Conservation (phyloP, 2,888 invertebrate species). For the Parnassius glacialis region DNA sequence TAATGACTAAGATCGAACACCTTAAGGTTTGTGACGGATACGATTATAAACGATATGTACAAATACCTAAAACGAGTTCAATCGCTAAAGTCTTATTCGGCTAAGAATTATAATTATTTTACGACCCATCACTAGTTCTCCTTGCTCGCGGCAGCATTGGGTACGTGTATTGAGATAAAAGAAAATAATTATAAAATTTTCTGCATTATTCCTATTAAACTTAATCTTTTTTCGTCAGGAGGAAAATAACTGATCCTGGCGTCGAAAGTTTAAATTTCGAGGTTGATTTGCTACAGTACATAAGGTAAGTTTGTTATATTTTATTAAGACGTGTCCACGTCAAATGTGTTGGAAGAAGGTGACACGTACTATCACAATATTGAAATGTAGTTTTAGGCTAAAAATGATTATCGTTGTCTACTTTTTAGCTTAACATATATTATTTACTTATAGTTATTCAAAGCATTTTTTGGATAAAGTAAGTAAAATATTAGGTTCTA, state of each 20-base stretch:
- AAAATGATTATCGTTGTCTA: too few species aligned
- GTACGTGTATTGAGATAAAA: conserved; percentile 59
- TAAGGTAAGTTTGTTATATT: conserved; percentile 66
- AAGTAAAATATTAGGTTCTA: too few species aligned
- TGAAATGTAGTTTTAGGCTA: too few species aligned
- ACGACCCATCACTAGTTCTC: conserved; percentile 42
- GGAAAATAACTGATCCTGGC: conserved; percentile 70
- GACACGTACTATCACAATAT: conserved; percentile 76
- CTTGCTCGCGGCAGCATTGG: conserved; percentile 72
- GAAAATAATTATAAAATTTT: conserved; percentile 47
- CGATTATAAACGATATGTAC: too few species aligned
- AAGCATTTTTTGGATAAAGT: too few species aligned
- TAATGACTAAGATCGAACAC: too few species aligned
- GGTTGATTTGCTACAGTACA: conserved; percentile 78
- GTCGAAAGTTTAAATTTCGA: conserved; percentile 64
- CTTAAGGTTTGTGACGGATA: too few species aligned
- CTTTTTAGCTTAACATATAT: too few species aligned
- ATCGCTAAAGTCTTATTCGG: too few species aligned
- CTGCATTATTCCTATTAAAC: conserved; percentile 38
- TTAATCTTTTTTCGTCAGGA: conserved; percentile 60
- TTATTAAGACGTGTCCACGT: conserved; percentile 71
- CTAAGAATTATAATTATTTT: too few species aligned
- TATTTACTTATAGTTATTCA: too few species aligned
- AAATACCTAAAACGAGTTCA: too few species aligned
- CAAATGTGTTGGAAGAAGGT: conserved; percentile 78